Base-by-base conservation (phyloP, 2,113 vertebrate genomes). In the Chrysemys picta region DNA sequence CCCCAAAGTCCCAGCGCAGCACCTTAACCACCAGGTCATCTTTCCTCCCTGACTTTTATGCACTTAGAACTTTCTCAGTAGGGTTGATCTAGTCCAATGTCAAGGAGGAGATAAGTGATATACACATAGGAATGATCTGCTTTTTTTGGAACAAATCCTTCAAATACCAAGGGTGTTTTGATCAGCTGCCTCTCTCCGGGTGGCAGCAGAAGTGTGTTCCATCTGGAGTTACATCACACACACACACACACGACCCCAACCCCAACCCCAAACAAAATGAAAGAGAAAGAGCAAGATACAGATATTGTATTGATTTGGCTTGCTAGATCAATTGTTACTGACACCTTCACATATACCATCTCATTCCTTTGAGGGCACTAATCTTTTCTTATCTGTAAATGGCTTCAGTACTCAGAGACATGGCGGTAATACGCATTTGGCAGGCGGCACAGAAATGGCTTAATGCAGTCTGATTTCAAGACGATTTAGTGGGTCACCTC, bases 401-500 rank as follows among this genome's bases (percentile, higher is more conserved):
- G 94, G 92, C 92, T 89, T 91, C 72, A 5, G 93, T 50, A 12
- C 87, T 82, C 82, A 3, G 88, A 93, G 94, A 50, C 22, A 0
- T 13, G 13, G 62, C 3, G 95, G 87, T 95, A 94, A 94, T 4
- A 78, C 0, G 82, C 92, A 54, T 94, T 95, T 96, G 96, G 97
- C 93, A 97, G 90, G 92, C 53, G 2, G 88, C 94, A 53, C 76
- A 65, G 89, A 27, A 93, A 21, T 91, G 42, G 90, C 83, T 95
- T 90, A 25, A 53, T 52, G 94, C 94, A 87, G 87, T 94, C 76
- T 94, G 91, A 72, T 94, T 93, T 91, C 3, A 42, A 86, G 85
- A 87, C 94, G 96, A 96, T 96, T 95, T 89, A 94, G 89, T 96
- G 96, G 95, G 97, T 93, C 96, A 97, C 93, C 76, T 90, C 94